These are phyloP conservation scores for Hyposmocoma kahamanoa DNA, from an alignment of 1,140 invertebrate species.

Conservation along the genomic window DNA sequence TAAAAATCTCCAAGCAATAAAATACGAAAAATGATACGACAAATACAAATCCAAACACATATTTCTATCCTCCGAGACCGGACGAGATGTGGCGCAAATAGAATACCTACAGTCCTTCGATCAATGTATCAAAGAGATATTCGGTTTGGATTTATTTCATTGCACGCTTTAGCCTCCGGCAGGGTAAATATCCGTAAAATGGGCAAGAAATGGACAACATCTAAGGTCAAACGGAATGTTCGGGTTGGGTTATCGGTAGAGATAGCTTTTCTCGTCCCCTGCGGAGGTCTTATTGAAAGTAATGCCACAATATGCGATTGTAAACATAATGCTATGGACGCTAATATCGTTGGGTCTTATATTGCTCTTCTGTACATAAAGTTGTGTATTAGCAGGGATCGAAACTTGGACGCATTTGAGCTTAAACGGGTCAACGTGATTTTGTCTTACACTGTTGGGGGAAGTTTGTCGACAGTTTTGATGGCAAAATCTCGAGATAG, in stretches of 20 bases:
- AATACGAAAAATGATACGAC: neutral
- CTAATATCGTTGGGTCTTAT: neutral
- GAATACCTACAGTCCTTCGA: neutral
- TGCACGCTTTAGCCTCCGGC: neutral
- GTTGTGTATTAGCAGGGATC: too few relatives aligned
- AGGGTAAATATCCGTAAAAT: neutral
- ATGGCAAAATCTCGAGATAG: too few relatives aligned
- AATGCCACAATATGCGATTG: neutral
- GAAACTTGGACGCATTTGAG: too few relatives aligned
- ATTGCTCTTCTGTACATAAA: too few relatives aligned
- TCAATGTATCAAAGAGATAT: neutral
- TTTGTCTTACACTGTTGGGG: too few relatives aligned
- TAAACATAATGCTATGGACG: neutral
- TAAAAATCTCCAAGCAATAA: neutral
- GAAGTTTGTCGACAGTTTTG: too few relatives aligned
- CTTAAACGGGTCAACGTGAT: too few relatives aligned
- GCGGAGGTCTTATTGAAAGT: neutral
- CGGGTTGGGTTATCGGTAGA: neutral
- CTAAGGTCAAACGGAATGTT: neutral
- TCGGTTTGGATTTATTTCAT: neutral
- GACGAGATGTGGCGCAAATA: neutral
- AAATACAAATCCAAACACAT: constrained; percentile 2
- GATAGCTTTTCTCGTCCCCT: neutral
- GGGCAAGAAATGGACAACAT: neutral
- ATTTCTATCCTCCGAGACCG: neutral